Evolutionary conservation across 2,113 vertebrate species (phyloP).

Genomic region (Clupea harengus): DNA sequence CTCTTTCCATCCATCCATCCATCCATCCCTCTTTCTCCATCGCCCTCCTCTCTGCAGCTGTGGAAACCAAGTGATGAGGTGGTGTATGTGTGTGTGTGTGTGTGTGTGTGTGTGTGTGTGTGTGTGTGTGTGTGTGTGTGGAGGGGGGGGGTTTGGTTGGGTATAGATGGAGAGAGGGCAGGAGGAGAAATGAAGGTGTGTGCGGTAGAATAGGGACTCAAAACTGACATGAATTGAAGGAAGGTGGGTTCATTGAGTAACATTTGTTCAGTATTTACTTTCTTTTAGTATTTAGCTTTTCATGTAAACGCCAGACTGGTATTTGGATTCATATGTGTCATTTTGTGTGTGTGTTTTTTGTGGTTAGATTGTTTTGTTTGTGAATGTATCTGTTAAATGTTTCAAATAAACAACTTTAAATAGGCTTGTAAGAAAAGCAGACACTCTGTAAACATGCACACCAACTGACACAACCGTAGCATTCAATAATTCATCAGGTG

Average conservation of each 20-base stretch:
- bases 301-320: neutral
- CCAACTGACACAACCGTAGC: neutral
- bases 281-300: neutral
- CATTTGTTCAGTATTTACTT: neutral
- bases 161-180: neutral
- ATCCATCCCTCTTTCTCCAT: neutral
- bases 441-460: neutral
- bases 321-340: neutral
- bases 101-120: conserved; percentile 8
- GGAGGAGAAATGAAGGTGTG: conserved; percentile 10
- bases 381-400: neutral
- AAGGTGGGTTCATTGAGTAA: neutral
- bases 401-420: neutral
- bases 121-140: neutral
- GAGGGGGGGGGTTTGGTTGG: neutral
- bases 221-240: conserved; percentile 36
- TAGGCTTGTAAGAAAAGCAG: neutral
- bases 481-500: neutral
- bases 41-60: conserved; percentile 75
- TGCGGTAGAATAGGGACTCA: conserved; percentile 55
- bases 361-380: neutral
- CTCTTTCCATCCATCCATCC: neutral
- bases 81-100: conserved; percentile 34
- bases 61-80: conserved; percentile 67
- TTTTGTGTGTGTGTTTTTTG: neutral